These are phyloP conservation scores for Uropsilus gracilis DNA, from an alignment of 2,113 vertebrate genomes.

Conservation along the genomic window DNA sequence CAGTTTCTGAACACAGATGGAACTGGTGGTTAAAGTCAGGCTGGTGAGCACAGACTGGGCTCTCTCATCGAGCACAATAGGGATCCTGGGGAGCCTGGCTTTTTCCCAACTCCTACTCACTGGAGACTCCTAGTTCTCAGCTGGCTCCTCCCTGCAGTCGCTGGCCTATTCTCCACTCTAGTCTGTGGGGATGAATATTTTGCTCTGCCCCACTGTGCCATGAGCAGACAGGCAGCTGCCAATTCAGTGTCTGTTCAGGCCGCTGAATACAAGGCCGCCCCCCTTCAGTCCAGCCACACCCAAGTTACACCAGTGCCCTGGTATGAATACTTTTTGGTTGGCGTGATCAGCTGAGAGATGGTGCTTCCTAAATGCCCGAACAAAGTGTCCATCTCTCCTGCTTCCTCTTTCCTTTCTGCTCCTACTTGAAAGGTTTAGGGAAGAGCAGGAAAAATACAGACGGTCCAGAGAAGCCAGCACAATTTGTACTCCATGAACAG, in stretches of 20 bases:
- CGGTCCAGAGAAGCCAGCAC: neutral
- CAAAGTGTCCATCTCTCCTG: neutral
- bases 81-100: neutral
- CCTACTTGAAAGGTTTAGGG: neutral
- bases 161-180: neutral
- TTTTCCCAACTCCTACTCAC: neutral
- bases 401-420: neutral
- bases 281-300: too few relatives aligned
- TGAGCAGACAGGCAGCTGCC: neutral
- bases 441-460: neutral
- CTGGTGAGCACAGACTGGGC: neutral
- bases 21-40: neutral
- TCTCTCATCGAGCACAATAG: neutral
- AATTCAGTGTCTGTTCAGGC: too few relatives aligned
- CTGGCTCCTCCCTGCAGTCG: too few relatives aligned
- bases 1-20: neutral
- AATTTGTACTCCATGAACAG: neutral
- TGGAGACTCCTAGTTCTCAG: neutral
- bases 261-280: too few relatives aligned
- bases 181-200: neutral
- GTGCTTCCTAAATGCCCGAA: neutral
- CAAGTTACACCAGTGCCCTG: neutral
- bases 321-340: neutral
- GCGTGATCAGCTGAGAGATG: neutral
- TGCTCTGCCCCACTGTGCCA: neutral